Base-by-base conservation (phyloP, 2,888 invertebrate genomes). In the Paralinhomoeus sp. region DNA sequence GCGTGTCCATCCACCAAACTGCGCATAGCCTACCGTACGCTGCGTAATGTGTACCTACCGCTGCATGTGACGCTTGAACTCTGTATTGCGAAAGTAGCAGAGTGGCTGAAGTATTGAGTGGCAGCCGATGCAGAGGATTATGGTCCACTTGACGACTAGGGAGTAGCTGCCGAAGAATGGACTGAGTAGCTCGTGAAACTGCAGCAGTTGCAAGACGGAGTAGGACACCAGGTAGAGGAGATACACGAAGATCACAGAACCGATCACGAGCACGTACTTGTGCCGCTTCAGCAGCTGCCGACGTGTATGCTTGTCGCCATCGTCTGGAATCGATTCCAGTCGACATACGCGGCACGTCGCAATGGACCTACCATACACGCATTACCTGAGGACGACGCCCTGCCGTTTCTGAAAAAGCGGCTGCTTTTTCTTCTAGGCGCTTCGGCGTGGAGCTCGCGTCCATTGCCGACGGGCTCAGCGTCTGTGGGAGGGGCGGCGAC, bases 221-320 rank as follows among this genome's bases (percentile, higher is more conserved):
- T 56, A 56, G 7, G 52, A 49, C 17, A 50, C 37, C 13, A 56
- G 45, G 45, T 52, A 56, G 3, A 50, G 43, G 15, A 49, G 43
- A 36, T 54, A 55, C 20, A 55, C 50, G 22, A 51, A 33, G 15
- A 55, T 53, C n/a, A 56, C 55, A 37, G 46, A 49, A 24, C 56
- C 56, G 40, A 56, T 54, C 35, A 55, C 54, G 13, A 54, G 35
- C 12, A 53, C 53, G 46, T 53, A 54, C 41, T 54, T 55, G 45
- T 51, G 47, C 18, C 56, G 48, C 5, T 49, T 46, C 18, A 40
- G 37, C 20, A 22, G 2, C 5, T 37, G 37, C 5, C 37, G 37
- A 21, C 37, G 37, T 9, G n/a, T n/a, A n/a, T n/a, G n/a, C n/a
- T n/a, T n/a, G n/a, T 18, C 41, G 31, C n/a, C 12, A 15, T 7